Base-by-base conservation (phyloP, 2,888 invertebrate genomes). In the Lamellibrachia columna region DNA sequence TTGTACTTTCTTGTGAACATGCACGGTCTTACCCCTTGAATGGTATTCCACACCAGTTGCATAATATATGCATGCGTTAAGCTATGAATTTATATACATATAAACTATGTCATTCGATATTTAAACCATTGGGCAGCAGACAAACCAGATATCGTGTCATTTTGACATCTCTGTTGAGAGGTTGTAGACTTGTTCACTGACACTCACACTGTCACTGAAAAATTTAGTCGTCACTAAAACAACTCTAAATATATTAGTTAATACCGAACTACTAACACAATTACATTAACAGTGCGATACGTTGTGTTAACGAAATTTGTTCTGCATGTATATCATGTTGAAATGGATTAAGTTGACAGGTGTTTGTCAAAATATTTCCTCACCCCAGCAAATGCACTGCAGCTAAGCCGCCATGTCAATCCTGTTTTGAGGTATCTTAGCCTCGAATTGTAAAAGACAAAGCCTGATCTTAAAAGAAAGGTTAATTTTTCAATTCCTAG, bases 321-420 rank as follows among this genome's bases (percentile, higher is more conserved):
- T 91, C 15, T 15, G 75, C 58, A 52, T 90, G 53, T 92, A 53
- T 53, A 28, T 53, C 22, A 28, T 92, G 52, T 75, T 52, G 52
- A 90, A 75, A 92, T 52, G 53, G 40, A 8, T 2, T 52, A 91
- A 40, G 52, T 15, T 91, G 75, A 75, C 75, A 75, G 22, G 75
- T 75, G 75, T 75, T 75, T 75, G 75, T 75, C 15, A 92, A 90
- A 91, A 93, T 94, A 52, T 92, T 92, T 91, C 92, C 94, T 94
- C 93, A 95, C 96, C 96, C 96, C 95, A 95, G 94, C 95, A 94
- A 94, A 94, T 95, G 95, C 95, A 95, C 95, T 95, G 95, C 95
- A 95, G 95, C 95, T 95, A 95, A 95, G 95, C 96, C 95, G 95
- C 96, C 96, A 96, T 96, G 93, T 93, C 93, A 93, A 92, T 91